A percentile compares a stretch with the other conserved stretches of the same genome.
Conservation (phyloP, 2,113 vertebrate genomes). For the Urocynchramus pylzowi region DNA sequence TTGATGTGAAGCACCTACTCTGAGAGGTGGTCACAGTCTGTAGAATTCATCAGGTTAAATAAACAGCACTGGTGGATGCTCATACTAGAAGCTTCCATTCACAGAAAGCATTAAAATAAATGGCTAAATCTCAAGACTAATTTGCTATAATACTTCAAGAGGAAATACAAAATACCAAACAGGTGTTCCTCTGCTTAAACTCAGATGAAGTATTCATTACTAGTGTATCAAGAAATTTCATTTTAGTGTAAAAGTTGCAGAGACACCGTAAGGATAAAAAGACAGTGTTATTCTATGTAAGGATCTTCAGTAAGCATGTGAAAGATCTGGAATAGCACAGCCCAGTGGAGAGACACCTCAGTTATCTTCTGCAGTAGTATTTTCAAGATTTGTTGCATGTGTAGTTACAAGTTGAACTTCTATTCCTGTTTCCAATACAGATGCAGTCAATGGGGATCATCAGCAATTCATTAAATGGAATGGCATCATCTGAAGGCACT, state of each 20-base stretch:
- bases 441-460: slow-evolving; percentile 81
- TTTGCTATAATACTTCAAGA: neutral
- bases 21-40: neutral
- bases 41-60: neutral
- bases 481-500: slow-evolving; percentile 55
- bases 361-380: neutral
- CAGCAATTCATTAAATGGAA: slow-evolving; percentile 70
- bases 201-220: neutral
- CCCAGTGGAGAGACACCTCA: neutral
- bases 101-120: neutral
- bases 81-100: neutral
- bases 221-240: neutral
- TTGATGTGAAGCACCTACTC: neutral
- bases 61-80: neutral
- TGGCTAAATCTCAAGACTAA: neutral
- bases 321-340: neutral
- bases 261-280: neutral
- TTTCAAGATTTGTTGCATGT: neutral
- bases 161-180: neutral
- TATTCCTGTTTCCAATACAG: slow-evolving; percentile 53
- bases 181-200: neutral
- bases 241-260: neutral
- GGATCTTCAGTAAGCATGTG: neutral
- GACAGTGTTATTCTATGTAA: neutral
- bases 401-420: neutral